Evolutionary conservation across 2,888 invertebrate species (phyloP), one percentile per base, ranked within the genome.

Genomic region (Epirrhoe alternata): DNA sequence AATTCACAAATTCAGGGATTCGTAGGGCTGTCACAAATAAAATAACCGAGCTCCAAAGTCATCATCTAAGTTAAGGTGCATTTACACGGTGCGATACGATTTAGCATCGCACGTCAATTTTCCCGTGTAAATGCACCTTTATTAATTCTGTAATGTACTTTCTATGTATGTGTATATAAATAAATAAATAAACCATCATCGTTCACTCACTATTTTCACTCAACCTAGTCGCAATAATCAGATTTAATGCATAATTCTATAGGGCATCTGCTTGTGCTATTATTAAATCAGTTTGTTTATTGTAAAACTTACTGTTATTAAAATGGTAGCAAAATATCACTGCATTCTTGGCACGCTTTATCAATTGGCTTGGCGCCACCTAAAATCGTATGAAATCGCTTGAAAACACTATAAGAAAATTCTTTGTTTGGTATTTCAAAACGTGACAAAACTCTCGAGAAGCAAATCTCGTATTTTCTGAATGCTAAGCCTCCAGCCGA

Each of bases 1-100:
- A 81, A 85, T 85, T 77, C 78, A 81, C 80, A 81, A 84, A 87
- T 86, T 85, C 74, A 67, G 65, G 59, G 64, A n/a, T 54, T 45
- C 35, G 16, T 64, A 75, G 77, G 74, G 74, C 17, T 75, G 75
- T 10, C 65, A 60, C 53, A n/a, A 42, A 47, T 14, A 16, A 6
- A 4, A 16, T 0, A 14, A 14, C n/a, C n/a, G n/a, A n/a, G n/a
- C 14, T 14, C 6, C 14, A 12, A 16, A 47, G 8, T 35, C 0
- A 35, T 35, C 10, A 8, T 35, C n/a, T n/a, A n/a, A n/a, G n/a
- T n/a, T n/a, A n/a, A n/a, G n/a, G n/a, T n/a, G n/a, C n/a, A n/a
- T n/a, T n/a, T n/a, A n/a, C n/a, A n/a, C n/a, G n/a, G n/a, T n/a
- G n/a, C n/a, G n/a, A n/a, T n/a, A n/a, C n/a, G n/a, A n/a, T 35